Evolutionary conservation across 2,797 vertebrate genomes (phyloP), one percentile per base, ranked within the genome.

Genomic region (Glyptemys insculpta): DNA sequence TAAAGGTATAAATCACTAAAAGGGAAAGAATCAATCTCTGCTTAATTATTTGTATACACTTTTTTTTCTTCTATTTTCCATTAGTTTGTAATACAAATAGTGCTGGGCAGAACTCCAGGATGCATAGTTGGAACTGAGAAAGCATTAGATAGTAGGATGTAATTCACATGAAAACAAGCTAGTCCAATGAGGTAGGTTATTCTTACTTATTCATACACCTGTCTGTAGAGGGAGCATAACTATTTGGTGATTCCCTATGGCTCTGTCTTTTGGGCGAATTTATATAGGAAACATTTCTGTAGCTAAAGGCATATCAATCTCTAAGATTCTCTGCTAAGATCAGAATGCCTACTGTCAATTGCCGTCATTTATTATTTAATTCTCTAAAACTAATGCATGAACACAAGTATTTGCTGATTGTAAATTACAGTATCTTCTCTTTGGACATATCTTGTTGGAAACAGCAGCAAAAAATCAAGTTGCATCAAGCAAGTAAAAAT

Each of bases 31-130:
- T 94, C 96, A 94, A 97, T 95, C 97, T 95, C 87, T 95, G 84
- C 94, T 98, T 96, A 95, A 91, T 93, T 98, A 96, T 97, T 96
- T 97, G 92, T 92, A 97, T 89, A 97, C 74, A 86, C 95, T 94
- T 95, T 95, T 93, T 87, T 81, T 86, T 96, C 81, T 97, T 97
- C 95, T 91, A 96, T 97, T 98, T 96, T 97, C 96, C 87, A 96
- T 80, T 96, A 95, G 91, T 92, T 97, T 96, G 84, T 96, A 97
- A 97, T 72, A 92, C 95, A 97, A 97, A 93, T 91, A 97, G 88
- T 92, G 74, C 95, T 94, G 89, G 95, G 97, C 97, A 97, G 54
- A 82, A n/a, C 93, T 97, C 96, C 97, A 98, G 94, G 96, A 96
- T 95, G 94, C 89, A 82, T 78, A 97, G 90, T 92, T 94, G 85